Conservation (phyloP, 2,113 vertebrate species). For the Ptychochromis oligacanthus region DNA sequence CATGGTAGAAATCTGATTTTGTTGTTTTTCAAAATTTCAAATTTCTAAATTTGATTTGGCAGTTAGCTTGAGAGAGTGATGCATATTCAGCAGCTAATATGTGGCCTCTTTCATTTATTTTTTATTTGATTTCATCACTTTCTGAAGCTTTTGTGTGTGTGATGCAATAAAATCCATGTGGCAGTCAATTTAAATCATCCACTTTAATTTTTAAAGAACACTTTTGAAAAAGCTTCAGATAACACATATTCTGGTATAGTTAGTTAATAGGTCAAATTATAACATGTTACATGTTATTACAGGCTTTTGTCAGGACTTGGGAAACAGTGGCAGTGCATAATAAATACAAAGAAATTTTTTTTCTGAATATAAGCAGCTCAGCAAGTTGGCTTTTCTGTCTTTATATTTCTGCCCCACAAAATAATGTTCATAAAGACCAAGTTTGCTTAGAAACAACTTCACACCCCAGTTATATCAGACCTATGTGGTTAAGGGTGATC, state of each 20-base stretch:
- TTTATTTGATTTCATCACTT: no score
- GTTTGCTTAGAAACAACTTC: constrained; percentile 2
- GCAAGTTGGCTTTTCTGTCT: background rate
- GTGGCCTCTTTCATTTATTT: no score
- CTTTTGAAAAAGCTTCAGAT: background rate
- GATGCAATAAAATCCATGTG: background rate
- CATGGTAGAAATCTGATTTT: background rate
- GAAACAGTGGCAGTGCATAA: background rate
- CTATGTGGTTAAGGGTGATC: background rate
- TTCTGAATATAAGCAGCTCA: background rate
- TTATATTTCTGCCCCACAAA: background rate
- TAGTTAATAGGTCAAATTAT: background rate
- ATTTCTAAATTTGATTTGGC: no score
- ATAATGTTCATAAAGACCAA: background rate
- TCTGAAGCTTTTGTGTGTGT: background rate
- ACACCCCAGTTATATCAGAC: background rate
- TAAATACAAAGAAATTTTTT: background rate
- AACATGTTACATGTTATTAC: background rate
- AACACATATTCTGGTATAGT: background rate
- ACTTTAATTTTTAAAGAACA: background rate
- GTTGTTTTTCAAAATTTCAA: no score
- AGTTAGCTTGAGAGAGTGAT: background rate
- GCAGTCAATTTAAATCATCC: background rate
- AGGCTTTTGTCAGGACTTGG: background rate
- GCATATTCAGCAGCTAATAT: background rate